Percentiles rank a stretch among this genome's conserved stretches.
phyloP scores from a whole-genome alignment of 1,140 invertebrate genomes.

The Dolichoris vasculosae region DNA sequence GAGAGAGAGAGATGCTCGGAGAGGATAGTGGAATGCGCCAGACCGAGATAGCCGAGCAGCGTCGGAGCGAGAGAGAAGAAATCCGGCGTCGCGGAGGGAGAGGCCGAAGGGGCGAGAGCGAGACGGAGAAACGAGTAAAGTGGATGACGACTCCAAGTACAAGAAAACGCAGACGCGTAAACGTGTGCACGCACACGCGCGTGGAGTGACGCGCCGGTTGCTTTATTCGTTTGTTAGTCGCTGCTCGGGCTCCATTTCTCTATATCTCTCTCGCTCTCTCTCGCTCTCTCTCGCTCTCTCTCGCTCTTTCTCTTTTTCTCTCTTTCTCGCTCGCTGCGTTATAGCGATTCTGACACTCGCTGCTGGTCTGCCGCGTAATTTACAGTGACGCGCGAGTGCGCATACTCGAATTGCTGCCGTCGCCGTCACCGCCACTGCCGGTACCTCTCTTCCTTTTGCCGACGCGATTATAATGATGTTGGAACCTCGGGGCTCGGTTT shows the following conservation, averaged over 20 bases:
- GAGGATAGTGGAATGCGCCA: constrained; percentile 4
- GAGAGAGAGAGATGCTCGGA: too few relatives aligned
- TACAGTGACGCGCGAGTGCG: constrained; percentile 20
- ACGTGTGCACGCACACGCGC: constrained; percentile 6
- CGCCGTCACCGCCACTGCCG: background rate
- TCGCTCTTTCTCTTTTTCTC: constrained; percentile 4
- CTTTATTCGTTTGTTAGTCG: background rate
- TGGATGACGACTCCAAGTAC: constrained; percentile 21
- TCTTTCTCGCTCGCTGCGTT: background rate
- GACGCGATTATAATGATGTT: background rate
- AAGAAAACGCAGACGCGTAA: constrained; percentile 10
- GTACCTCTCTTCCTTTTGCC: background rate
- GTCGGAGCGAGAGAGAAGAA: too few relatives aligned
- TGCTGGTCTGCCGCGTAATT: background rate
- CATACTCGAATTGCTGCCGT: background rate
- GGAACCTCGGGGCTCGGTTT: background rate
- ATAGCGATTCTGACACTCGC: background rate
- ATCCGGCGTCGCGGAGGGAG: too few relatives aligned
- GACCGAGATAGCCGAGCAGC: background rate
- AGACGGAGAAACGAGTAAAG: background rate
- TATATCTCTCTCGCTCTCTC: background rate
- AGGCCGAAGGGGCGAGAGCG: background rate
- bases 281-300: background rate
- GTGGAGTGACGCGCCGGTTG: background rate
- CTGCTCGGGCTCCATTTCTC: background rate